phyloP scores from a whole-genome alignment of 2,113 vertebrate genomes.

The Ictidomys tridecemlineatus region DNA sequence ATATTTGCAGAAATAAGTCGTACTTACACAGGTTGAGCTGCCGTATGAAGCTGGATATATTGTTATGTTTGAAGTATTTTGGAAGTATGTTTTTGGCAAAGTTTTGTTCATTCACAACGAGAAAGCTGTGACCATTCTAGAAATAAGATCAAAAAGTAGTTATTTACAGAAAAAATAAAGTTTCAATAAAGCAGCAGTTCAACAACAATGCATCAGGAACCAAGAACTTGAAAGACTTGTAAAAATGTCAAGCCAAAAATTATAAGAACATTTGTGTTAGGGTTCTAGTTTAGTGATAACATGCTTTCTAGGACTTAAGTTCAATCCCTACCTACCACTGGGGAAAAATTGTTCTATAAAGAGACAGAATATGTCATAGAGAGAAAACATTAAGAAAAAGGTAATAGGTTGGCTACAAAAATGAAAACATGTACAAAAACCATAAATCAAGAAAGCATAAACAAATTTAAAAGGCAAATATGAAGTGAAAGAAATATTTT shows the following conservation, averaged over 20 bases:
- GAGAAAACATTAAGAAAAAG: not conserved
- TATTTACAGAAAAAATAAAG: not conserved
- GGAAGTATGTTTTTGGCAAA: conserved; percentile 88
- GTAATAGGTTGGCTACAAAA: not conserved
- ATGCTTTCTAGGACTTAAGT: not conserved
- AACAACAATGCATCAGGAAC: not conserved
- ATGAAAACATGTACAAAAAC: not conserved
- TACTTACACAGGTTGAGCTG: conserved; percentile 90
- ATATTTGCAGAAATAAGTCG: not conserved
- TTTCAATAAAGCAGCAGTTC: not conserved
- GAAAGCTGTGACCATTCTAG: conserved; percentile 88
- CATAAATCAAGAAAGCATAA: not conserved
- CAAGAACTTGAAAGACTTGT: not conserved
- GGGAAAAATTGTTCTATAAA: not conserved
- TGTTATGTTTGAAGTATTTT: conserved; percentile 90
- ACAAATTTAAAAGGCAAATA: not conserved
- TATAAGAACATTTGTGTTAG: not conserved
- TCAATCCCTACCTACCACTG: not conserved
- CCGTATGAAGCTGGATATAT: conserved; percentile 87
- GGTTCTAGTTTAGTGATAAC: not conserved
- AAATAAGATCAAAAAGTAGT: conserved; percentile 10
- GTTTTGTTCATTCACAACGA: conserved; percentile 85
- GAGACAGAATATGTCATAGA: not conserved
- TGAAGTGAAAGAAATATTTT: not conserved
- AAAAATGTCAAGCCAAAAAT: conserved; percentile 24